These are phyloP conservation scores for Chaetogeoica ovagalla DNA, from an alignment of 2,888 invertebrate genomes.

Conservation along the genomic window DNA sequence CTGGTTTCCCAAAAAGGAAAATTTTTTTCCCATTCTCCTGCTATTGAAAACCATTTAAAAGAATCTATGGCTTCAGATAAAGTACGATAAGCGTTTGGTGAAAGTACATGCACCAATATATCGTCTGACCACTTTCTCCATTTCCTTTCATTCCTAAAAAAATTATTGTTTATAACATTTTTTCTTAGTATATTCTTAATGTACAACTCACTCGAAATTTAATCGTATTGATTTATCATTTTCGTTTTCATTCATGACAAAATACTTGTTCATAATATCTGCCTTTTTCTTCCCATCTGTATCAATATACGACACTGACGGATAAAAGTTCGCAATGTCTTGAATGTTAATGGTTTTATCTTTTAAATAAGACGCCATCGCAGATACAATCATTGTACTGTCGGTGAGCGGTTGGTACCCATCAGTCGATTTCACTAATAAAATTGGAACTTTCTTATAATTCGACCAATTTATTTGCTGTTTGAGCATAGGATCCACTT, in stretches of 20 bases:
- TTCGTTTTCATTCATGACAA: slow-evolving; percentile 75
- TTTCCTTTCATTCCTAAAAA: slow-evolving; percentile 81
- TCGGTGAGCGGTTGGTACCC: slow-evolving; percentile 88
- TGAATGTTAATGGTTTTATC: slow-evolving; percentile 67
- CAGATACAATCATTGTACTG: slow-evolving; percentile 90
- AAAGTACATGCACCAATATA: slow-evolving; percentile 86
- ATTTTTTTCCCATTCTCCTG: slow-evolving; percentile 87
- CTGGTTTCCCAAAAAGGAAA: slow-evolving; percentile 85
- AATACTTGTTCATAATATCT: slow-evolving; percentile 86
- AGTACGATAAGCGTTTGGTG: slow-evolving; percentile 95
- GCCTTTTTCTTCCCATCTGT: slow-evolving; percentile 69
- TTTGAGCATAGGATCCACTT: slow-evolving; percentile 93
- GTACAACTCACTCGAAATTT: slow-evolving; percentile 6
- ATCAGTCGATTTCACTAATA: slow-evolving; percentile 73
- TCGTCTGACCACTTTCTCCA: slow-evolving; percentile 97
- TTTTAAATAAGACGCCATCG: slow-evolving; percentile 75
- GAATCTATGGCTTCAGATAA: slow-evolving; percentile 82
- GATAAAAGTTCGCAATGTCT: slow-evolving; percentile 78
- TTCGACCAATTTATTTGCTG: slow-evolving; percentile 90
- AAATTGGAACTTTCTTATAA: slow-evolving; percentile 93
- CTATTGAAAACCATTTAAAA: slow-evolving; percentile 90
- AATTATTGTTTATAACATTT: slow-evolving; percentile 27
- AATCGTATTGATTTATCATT: not conserved
- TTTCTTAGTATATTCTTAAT: not conserved
- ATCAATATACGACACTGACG: slow-evolving; percentile 70